A percentile compares a stretch with the other conserved stretches of the same genome.
Conservation (phyloP, 2,888 invertebrate genomes). For the Meliscaeva auricollis region DNA sequence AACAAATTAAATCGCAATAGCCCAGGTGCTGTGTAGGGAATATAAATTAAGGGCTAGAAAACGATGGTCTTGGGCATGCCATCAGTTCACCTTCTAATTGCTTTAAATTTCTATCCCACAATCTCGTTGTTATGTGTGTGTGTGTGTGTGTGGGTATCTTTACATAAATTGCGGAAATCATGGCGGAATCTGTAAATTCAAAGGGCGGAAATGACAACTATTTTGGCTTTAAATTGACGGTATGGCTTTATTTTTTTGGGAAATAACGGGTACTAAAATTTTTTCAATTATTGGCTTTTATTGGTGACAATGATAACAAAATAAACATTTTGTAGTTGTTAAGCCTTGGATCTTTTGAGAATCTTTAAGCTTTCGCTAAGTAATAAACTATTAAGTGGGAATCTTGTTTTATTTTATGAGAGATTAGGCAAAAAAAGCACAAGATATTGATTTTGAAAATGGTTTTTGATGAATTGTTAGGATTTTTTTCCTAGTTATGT, state of each 20-base stretch:
- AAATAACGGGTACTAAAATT: not conserved
- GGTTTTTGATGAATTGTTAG: too few relatives aligned
- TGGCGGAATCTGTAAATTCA: constrained; percentile 37
- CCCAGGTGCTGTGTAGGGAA: constrained; percentile 75
- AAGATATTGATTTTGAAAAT: too few relatives aligned
- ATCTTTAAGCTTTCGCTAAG: too few relatives aligned
- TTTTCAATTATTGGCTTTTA: too few relatives aligned
- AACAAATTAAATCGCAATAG: constrained; percentile 82
- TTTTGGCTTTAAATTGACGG: constrained; percentile 14
- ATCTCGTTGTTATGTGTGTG: not conserved
- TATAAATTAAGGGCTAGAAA: constrained; percentile 71
- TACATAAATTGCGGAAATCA: constrained; percentile 29
- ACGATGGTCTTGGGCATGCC: constrained; percentile 34
- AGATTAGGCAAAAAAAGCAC: too few relatives aligned
- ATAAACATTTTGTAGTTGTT: too few relatives aligned
- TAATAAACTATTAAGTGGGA: too few relatives aligned
- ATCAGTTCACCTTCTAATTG: constrained; percentile 64
- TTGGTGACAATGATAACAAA: too few relatives aligned
- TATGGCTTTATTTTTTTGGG: not conserved
- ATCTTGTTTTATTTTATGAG: too few relatives aligned
- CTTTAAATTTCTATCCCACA: constrained; percentile 49
- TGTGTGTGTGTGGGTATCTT: not conserved
- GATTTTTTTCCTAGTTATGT: too few relatives aligned
- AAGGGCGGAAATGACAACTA: constrained; percentile 25
- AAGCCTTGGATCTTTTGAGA: too few relatives aligned